Base-by-base conservation (phyloP, 2,888 invertebrate species). In the Steromphala cineraria region DNA sequence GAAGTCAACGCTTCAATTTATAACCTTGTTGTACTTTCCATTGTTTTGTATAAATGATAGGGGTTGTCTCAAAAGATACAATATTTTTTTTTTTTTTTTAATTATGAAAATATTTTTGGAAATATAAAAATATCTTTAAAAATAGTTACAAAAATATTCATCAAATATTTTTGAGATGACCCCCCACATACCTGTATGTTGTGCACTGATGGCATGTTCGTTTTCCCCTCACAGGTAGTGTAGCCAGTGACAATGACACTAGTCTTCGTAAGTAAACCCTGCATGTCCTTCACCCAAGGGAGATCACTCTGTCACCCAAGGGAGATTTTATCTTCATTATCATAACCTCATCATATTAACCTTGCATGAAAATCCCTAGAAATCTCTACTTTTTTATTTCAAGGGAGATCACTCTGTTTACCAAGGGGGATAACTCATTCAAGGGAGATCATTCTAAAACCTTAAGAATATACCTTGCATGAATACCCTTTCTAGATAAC, bases 241-340 rank as follows among this genome's bases (percentile, higher is more conserved):
- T 87, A 56, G 82, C 84, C 78, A 87, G 86, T 79, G 90, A 91
- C 84, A 90, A 87, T 87, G 91, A 91, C 80, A 84, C 87, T 84
- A 91, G 89, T 82, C 87, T 84, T 86, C 88, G 91, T 91, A 89
- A 91, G 91, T 91, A 90, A 86, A 78, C 36, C n/a, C 76, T 46
- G 62, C 76, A 83, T 74, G 17, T 28, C 76, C 71, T 71, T 71
- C 4, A 71, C 28, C 71, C 40, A 71, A 71, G 31, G 40, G 40
- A 19, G 40, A 71, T 40, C 15, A 71, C 40, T 71, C 71, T 71
- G n/a, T 17, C 40, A 13, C 36, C 46, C 46, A 46, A 46, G 46
- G 46, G 46, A 13, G 13, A 10, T 46, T 10, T 13, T 46, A 5
- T 46, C 4, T n/a, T n/a, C n/a, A n/a, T n/a, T n/a, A n/a, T n/a